A percentile compares a stretch with the other conserved stretches of the same genome.
These are phyloP conservation scores for Limnothrissa miodon DNA, from an alignment of 2,113 vertebrate genomes.

Conservation along the genomic window DNA sequence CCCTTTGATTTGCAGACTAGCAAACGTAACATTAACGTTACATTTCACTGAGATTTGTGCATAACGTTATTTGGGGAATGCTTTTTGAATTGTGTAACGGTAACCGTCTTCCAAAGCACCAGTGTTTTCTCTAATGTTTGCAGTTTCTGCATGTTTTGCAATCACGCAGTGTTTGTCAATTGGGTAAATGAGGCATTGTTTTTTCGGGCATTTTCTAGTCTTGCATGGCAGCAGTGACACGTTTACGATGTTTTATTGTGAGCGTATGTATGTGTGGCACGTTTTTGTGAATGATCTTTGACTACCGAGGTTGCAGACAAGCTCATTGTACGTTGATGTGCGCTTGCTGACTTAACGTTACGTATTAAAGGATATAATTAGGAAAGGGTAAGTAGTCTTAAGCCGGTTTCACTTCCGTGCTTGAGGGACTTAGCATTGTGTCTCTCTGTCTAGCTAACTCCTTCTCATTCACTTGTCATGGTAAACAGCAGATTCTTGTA, in stretches of 20 bases:
- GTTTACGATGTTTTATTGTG: background rate
- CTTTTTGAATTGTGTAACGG: too few relatives aligned
- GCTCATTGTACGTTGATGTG: slow-evolving; percentile 1
- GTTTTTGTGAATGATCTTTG: background rate
- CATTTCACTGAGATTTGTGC: too few relatives aligned
- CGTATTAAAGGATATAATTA: slow-evolving; percentile 67
- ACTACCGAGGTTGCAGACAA: background rate
- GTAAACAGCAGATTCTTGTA: background rate
- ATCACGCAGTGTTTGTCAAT: too few relatives aligned
- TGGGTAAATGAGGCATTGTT: background rate
- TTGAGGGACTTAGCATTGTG: slow-evolving; percentile 31
- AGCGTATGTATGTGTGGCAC: background rate
- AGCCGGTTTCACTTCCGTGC: slow-evolving; percentile 54
- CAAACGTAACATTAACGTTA: too few relatives aligned
- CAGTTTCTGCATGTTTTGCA: too few relatives aligned
- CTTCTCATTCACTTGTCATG: background rate
- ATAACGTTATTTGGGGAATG: too few relatives aligned
- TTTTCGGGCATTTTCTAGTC: background rate
- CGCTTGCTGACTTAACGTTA: slow-evolving; percentile 48
- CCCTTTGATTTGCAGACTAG: too few relatives aligned
- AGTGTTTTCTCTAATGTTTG: too few relatives aligned
- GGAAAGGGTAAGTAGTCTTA: slow-evolving; percentile 64
- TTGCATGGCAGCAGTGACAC: background rate
- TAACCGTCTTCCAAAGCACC: too few relatives aligned
- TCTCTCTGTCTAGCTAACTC: slow-evolving; percentile 8